A percentile compares a stretch with the other conserved stretches of the same genome.
Conservation (phyloP, 92 coral and sea anemone genomes). For the Porites lobata region DNA sequence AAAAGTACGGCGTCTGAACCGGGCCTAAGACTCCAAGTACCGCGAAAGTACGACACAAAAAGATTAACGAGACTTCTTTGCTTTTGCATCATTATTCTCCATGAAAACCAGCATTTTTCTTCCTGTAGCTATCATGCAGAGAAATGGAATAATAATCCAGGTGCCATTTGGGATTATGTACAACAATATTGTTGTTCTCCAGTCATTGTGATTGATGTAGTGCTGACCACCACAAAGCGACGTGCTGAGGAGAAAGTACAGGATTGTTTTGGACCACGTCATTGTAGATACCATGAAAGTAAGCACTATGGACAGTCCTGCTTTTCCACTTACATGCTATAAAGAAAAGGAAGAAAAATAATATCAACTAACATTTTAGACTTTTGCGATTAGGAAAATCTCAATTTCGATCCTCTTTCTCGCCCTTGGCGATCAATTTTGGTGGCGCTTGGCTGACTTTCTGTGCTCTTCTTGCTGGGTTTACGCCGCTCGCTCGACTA, state of each 20-base stretch:
- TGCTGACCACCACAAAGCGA: constrained; percentile 65
- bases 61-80: constrained; percentile 6
- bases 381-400: background rate
- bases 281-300: constrained; percentile 70
- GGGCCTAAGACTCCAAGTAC: background rate
- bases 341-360: background rate
- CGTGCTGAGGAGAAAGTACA: constrained; percentile 61
- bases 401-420: too few relatives aligned
- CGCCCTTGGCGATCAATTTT: too few relatives aligned
- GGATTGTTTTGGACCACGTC: constrained; percentile 73
- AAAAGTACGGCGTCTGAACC: too few relatives aligned
- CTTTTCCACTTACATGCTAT: constrained; percentile 41
- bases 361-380: background rate
- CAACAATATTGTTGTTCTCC: constrained; percentile 38
- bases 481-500: too few relatives aligned
- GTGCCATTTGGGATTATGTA: constrained; percentile 69
- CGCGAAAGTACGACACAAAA: background rate
- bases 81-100: background rate
- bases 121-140: constrained; percentile 61
- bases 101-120: constrained; percentile 1
- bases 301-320: constrained; percentile 17
- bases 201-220: constrained; percentile 32
- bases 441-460: too few relatives aligned
- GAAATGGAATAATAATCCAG: constrained; percentile 71
- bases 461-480: too few relatives aligned